Evolutionary conservation across 2,888 invertebrate species (phyloP).

Genomic region (Eupithecia subfuscata): DNA sequence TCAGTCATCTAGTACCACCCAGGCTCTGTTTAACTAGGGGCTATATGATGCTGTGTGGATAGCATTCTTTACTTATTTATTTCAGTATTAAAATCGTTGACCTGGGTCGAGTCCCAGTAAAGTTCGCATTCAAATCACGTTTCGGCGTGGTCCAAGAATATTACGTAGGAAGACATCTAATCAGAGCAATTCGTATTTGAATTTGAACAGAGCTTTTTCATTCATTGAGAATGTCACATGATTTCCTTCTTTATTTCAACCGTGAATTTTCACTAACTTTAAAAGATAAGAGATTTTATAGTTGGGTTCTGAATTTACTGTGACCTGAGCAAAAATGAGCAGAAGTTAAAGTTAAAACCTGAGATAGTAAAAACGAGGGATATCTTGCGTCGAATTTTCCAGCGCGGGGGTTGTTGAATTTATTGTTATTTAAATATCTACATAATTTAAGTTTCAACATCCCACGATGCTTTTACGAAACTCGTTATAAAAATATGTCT

Average conservation of each 20-base stretch:
- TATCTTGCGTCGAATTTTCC: neutral
- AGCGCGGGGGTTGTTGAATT: neutral
- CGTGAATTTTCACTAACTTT: constrained; percentile 4
- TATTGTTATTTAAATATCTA: neutral
- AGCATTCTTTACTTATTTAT: too few relatives aligned
- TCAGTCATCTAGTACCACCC: too few relatives aligned
- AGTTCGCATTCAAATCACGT: constrained; percentile 32
- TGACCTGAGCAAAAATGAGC: neutral
- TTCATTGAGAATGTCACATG: constrained; percentile 22
- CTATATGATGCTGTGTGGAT: too few relatives aligned
- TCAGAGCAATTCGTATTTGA: constrained; percentile 25
- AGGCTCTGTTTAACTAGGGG: too few relatives aligned
- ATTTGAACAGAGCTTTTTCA: constrained; percentile 31
- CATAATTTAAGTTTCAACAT: neutral
- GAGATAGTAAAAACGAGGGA: neutral
- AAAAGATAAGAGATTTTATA: constrained; percentile 1
- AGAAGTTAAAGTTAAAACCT: neutral
- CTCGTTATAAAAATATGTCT: neutral
- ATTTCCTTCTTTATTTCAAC: neutral
- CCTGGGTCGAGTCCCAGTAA: neutral
- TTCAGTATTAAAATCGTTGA: neutral
- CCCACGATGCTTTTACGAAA: neutral
- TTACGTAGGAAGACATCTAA: constrained; percentile 34
- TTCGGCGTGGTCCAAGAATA: constrained; percentile 27
- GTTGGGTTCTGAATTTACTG: neutral